phyloP scores from a whole-genome alignment of 2,797 vertebrate species.

The Nasua narica region DNA sequence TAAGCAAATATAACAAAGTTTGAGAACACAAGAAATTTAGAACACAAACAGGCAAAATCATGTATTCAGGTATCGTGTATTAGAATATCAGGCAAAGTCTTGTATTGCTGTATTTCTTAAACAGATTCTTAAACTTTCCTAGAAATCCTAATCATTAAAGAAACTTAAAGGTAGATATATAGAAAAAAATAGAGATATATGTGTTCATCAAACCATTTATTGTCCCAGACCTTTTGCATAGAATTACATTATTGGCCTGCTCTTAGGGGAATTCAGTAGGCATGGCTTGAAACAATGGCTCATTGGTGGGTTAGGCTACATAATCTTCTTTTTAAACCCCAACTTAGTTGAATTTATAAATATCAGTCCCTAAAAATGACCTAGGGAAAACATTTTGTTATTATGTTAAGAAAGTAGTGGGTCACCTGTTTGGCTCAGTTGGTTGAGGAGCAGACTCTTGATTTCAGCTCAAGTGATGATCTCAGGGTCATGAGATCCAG shows the following conservation, averaged over 20 bases:
- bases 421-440: not conserved
- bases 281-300: not conserved
- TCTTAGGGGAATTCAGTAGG: not conserved
- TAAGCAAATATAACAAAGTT: not conserved
- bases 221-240: not conserved
- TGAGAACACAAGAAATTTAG: not conserved
- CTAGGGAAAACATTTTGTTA: not conserved
- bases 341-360: not conserved
- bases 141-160: not conserved
- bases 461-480: not conserved
- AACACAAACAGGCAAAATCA: not conserved
- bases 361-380: not conserved
- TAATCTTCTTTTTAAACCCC: not conserved
- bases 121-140: not conserved
- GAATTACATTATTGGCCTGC: not conserved
- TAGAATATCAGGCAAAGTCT: not conserved
- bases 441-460: not conserved
- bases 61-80: not conserved
- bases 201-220: not conserved
- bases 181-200: not conserved
- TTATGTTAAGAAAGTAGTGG: not conserved
- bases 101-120: not conserved
- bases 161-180: not conserved
- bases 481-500: not conserved
- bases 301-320: not conserved